A percentile compares a stretch with the other conserved stretches of the same genome.
Evolutionary conservation across 2,888 invertebrate species (phyloP).

Genomic region (Oegoconia quadripuncta): DNA sequence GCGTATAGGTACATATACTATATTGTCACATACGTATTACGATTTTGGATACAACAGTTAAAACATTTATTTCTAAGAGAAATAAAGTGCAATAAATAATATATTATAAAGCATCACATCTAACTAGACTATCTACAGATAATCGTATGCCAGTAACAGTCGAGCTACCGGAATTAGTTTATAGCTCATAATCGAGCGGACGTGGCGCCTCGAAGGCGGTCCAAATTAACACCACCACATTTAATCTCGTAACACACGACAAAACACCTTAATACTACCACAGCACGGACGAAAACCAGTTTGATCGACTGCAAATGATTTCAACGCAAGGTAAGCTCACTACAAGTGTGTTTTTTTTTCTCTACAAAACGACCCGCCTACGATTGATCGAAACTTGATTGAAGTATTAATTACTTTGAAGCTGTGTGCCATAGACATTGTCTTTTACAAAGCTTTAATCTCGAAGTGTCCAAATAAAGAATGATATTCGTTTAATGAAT

Average conservation of each 20-base stretch:
- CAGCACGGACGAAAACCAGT: too few species aligned
- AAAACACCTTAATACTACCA: conserved; percentile 31
- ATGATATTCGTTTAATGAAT: not conserved
- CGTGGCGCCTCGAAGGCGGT: conserved; percentile 68
- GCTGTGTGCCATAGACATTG: too few species aligned
- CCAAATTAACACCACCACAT: conserved; percentile 38
- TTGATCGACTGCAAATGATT: not conserved
- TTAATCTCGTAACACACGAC: conserved; percentile 16
- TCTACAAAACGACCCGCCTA: conserved; percentile 51
- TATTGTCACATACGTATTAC: too few species aligned
- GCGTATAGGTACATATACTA: too few species aligned
- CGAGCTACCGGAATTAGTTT: conserved; percentile 75
- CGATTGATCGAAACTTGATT: conserved; percentile 46
- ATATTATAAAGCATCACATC: too few species aligned
- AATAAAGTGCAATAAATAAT: too few species aligned
- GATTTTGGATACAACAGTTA: too few species aligned
- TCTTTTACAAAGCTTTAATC: too few species aligned
- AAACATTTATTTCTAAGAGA: too few species aligned
- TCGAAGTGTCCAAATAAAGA: too few species aligned
- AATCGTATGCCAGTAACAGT: conserved; percentile 59
- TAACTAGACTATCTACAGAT: conserved; percentile 28
- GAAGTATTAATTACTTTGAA: conserved; percentile 46
- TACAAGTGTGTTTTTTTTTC: conserved; percentile 60
- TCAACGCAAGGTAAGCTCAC: conserved; percentile 14
- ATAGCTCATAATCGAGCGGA: conserved; percentile 67